Evolutionary conservation across 23 tunicate genomes (phyloP).

Genomic region (Aplidium turbinatum): DNA sequence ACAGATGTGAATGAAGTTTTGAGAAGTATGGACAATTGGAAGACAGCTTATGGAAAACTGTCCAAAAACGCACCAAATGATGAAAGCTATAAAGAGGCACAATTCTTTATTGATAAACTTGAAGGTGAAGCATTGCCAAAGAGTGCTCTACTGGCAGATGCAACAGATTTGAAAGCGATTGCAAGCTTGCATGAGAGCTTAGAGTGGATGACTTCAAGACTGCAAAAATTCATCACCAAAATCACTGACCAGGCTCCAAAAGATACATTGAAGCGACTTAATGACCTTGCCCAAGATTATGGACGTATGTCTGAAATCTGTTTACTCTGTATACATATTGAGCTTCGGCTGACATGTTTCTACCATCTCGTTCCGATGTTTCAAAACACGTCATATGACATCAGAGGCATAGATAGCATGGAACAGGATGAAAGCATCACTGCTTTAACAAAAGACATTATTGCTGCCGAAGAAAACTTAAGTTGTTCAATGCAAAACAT

Average conservation of each 20-base stretch:
- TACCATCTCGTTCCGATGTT: slow-evolving; percentile 68
- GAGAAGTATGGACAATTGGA: slow-evolving; percentile 68
- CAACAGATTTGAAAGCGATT: slow-evolving; percentile 65
- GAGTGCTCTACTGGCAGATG: slow-evolving; percentile 49
- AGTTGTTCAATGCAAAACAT: slow-evolving; percentile 52
- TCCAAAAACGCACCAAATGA: slow-evolving; percentile 14
- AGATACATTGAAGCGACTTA: slow-evolving; percentile 62
- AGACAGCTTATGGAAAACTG: slow-evolving; percentile 23
- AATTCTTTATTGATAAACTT: slow-evolving; percentile 55
- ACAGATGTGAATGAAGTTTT: slow-evolving; percentile 49
- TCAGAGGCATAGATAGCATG: slow-evolving; percentile 72
- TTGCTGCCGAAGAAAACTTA: slow-evolving; percentile 64
- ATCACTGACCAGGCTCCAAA: slow-evolving; percentile 45
- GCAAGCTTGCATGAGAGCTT: slow-evolving; percentile 95
- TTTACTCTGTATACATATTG: slow-evolving; percentile 83
- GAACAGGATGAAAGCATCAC: slow-evolving; percentile 77
- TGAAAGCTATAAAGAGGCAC: slow-evolving; percentile 41
- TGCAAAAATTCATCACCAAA: slow-evolving; percentile 40
- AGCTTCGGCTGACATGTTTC: slow-evolving; percentile 67
- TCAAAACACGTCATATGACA: slow-evolving; percentile 56
- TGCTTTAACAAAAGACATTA: slow-evolving; percentile 40
- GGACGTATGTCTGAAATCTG: slow-evolving; percentile 70
- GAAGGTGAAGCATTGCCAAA: slow-evolving; percentile 17
- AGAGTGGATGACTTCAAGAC: slow-evolving; percentile 83
- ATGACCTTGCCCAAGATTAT: slow-evolving; percentile 57